phyloP scores from a whole-genome alignment of 2,797 vertebrate genomes.

The Knipowitschia caucasica region DNA sequence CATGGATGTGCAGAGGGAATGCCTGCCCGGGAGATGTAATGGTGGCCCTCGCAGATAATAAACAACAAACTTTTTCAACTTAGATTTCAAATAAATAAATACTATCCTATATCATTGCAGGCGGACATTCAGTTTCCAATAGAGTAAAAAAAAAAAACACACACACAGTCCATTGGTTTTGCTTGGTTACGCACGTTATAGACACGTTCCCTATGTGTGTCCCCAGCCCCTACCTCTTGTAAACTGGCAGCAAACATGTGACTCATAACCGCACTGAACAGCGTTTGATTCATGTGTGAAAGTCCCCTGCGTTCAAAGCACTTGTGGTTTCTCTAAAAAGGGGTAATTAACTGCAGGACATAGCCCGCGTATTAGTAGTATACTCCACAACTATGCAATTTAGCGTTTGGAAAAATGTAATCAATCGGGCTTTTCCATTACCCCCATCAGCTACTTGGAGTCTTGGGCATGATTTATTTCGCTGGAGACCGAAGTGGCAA shows the following conservation, averaged over 20 bases:
- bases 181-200: background rate
- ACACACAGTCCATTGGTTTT: too few species aligned
- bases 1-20: too few species aligned
- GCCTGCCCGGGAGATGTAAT: too few species aligned
- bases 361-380: conserved; percentile 33
- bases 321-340: conserved; percentile 11
- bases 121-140: conserved; percentile 23
- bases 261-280: conserved; percentile 60
- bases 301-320: conserved; percentile 39
- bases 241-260: conserved; percentile 51
- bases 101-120: too few species aligned
- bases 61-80: too few species aligned
- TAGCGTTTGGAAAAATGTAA: conserved; percentile 55
- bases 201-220: conserved; percentile 2
- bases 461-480: conserved; percentile 53
- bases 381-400: conserved; percentile 28
- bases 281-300: conserved; percentile 57
- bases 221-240: conserved; percentile 18
- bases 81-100: too few species aligned
- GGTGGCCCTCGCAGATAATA: too few species aligned
- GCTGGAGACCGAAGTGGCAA: conserved; percentile 44
- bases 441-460: conserved; percentile 37
- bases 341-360: conserved; percentile 1
- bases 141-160: too few species aligned
- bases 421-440: conserved; percentile 68